A percentile compares a stretch with the other conserved stretches of the same genome.
These are phyloP conservation scores for Labia minor DNA, from an alignment of 2,888 invertebrate genomes.

Conservation along the genomic window DNA sequence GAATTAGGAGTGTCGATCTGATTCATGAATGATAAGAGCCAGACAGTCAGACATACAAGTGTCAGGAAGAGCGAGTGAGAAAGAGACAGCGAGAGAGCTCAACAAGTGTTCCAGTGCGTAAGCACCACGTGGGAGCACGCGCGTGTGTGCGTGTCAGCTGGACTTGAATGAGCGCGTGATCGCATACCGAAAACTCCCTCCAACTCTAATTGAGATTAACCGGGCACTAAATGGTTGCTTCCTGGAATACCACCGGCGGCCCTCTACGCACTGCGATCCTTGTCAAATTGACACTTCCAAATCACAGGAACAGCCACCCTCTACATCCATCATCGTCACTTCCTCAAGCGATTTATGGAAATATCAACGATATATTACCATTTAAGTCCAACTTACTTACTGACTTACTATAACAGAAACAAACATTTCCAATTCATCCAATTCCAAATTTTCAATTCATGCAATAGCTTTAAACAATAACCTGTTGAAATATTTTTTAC, in stretches of 20 bases:
- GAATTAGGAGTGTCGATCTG: neutral
- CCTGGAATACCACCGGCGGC: neutral
- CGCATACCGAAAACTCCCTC: slow-evolving; percentile 13
- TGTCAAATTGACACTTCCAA: slow-evolving; percentile 7
- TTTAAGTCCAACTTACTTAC: no score
- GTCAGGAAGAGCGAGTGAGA: neutral
- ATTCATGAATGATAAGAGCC: slow-evolving; percentile 13
- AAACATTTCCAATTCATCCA: no score
- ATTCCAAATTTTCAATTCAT: no score
- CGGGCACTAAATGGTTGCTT: neutral
- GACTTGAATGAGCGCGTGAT: slow-evolving; percentile 13
- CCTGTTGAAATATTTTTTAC: no score
- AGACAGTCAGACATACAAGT: neutral
- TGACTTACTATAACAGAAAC: no score
- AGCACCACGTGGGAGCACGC: neutral
- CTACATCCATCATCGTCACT: no score
- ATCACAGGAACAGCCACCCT: neutral
- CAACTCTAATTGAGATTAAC: slow-evolving; percentile 13
- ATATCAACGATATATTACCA: no score
- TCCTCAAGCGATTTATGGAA: no score
- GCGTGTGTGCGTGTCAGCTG: neutral
- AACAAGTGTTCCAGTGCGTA: slow-evolving; percentile 7
- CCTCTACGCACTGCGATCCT: neutral
- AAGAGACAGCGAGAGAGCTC: neutral
- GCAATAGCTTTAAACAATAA: no score